Evolutionary conservation across 2,113 vertebrate species (phyloP).

Genomic region (Lethenteron reissneri): DNA sequence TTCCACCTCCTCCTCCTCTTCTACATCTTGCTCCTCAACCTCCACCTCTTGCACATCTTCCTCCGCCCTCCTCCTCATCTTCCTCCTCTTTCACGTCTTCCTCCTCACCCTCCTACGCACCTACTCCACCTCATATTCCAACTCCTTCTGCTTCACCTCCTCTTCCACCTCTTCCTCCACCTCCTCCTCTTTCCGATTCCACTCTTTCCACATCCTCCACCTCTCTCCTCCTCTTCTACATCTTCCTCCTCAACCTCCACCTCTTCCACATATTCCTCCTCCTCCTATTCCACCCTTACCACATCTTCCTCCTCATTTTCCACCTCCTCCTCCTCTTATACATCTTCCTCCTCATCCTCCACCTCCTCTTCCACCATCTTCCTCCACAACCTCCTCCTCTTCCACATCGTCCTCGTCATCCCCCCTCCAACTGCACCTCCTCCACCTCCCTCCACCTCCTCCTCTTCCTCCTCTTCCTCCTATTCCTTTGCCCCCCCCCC

Average conservation of each 20-base stretch:
- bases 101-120: background rate
- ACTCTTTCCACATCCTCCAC: slow-evolving; percentile 7
- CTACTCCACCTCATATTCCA: background rate
- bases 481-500: no score
- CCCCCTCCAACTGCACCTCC: no score
- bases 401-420: no score
- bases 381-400: no score
- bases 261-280: background rate
- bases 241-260: background rate
- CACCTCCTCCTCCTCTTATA: background rate
- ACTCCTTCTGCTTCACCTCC: background rate
- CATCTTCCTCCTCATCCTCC: background rate
- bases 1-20: no score
- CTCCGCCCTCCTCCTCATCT: no score
- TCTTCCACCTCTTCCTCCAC: background rate
- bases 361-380: background rate
- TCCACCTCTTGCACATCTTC: background rate
- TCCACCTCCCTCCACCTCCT: no score
- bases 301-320: background rate
- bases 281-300: slow-evolving; percentile 8
- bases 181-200: slow-evolving; percentile 7
- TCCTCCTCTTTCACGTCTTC: no score
- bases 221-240: background rate
- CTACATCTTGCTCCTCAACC: background rate
- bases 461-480: background rate